phyloP scores from a whole-genome alignment of 2,113 vertebrate species.

The Felis catus region F.catus_Fca126_mat1.0 CM031421.1:74981501-74982000 shows the following conservation, averaged over 20 bases:
- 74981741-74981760: not conserved
- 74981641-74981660: not conserved
- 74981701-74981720: not conserved
- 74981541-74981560: constrained; percentile 46
- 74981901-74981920: not conserved
- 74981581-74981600: constrained; percentile 15
- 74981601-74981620: not conserved
- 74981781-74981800: constrained; percentile 9
- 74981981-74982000: not conserved
- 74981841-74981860: not conserved
- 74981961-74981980: not conserved
- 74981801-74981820: not conserved
- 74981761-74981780: not conserved
- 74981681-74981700: not conserved
- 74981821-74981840: not conserved
- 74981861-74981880: not conserved
- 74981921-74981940: not conserved
- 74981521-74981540: not conserved
- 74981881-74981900: not conserved
- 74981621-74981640: not conserved
- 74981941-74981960: not conserved
- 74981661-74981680: not conserved
- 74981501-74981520: not conserved
- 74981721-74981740: not conserved
- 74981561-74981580: not conserved